Evolutionary conservation across 2,888 invertebrate species (phyloP).

Genomic region (Tinea semifulvella): DNA sequence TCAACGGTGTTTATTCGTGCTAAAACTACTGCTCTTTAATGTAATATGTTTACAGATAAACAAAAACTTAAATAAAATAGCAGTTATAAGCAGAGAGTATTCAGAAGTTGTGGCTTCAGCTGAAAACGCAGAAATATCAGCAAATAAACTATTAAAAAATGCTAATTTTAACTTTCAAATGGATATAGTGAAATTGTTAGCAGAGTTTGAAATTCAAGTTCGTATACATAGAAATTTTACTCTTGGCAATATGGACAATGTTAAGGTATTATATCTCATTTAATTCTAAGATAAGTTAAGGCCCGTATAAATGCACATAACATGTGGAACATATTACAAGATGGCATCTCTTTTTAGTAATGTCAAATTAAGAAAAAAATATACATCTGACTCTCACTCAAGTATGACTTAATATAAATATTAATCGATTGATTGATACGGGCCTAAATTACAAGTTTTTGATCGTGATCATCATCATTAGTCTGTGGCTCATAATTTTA

Average conservation of each 20-base stretch:
- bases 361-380: too few species aligned
- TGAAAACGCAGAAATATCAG: slow-evolving; percentile 23
- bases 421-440: too few species aligned
- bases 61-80: not conserved
- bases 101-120: not conserved
- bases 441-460: too few species aligned
- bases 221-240: slow-evolving; percentile 33
- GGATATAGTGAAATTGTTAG: slow-evolving; percentile 33
- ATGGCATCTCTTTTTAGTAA: too few species aligned
- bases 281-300: too few species aligned
- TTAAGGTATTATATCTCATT: too few species aligned
- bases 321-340: too few species aligned
- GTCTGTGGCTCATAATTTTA: too few species aligned
- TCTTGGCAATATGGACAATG: slow-evolving; percentile 27
- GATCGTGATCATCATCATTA: too few species aligned
- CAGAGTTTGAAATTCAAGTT: slow-evolving; percentile 35
- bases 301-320: too few species aligned
- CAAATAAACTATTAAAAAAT: slow-evolving; percentile 24
- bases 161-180: slow-evolving; percentile 34
- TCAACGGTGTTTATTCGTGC: not conserved
- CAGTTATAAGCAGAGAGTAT: not conserved
- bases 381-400: too few species aligned
- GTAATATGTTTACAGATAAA: not conserved
- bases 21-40: not conserved
- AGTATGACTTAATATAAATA: too few species aligned